Percentiles rank a stretch among this genome's conserved stretches.
phyloP scores from a whole-genome alignment of 2,888 invertebrate genomes.

The Agriopis aurantiaria region DNA sequence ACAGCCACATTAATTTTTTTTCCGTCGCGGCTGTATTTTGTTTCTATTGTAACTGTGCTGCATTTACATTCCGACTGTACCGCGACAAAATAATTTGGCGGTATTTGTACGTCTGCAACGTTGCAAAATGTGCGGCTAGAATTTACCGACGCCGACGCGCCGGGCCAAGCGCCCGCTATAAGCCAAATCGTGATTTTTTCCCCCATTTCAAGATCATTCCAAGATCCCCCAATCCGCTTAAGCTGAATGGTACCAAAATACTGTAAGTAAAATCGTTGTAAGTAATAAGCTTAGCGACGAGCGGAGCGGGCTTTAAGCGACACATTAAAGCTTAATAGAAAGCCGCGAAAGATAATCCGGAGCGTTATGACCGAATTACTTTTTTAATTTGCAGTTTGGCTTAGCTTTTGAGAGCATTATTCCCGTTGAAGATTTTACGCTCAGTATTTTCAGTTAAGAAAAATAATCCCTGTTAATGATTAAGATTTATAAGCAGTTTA shows the following conservation, averaged over 20 bases:
- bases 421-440: constrained; percentile 14
- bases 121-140: too few relatives aligned
- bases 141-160: too few relatives aligned
- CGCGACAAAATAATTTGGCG: too few relatives aligned
- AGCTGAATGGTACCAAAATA: constrained; percentile 26
- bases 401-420: constrained; percentile 36
- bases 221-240: not conserved
- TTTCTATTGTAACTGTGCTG: too few relatives aligned
- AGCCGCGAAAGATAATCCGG: constrained; percentile 39
- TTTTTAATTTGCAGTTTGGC: constrained; percentile 44
- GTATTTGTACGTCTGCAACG: too few relatives aligned
- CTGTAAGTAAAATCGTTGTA: constrained; percentile 31
- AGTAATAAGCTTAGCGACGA: constrained; percentile 37
- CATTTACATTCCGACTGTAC: too few relatives aligned
- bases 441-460: constrained; percentile 10
- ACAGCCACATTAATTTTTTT: too few relatives aligned
- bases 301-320: constrained; percentile 33
- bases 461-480: constrained; percentile 1
- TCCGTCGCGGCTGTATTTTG: too few relatives aligned
- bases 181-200: not conserved
- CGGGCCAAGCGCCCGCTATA: too few relatives aligned
- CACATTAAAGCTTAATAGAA: constrained; percentile 36
- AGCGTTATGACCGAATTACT: constrained; percentile 36
- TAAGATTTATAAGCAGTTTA: not conserved
- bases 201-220: not conserved